phyloP scores from a whole-genome alignment of 2,113 vertebrate species.

The Bambusicola thoracicus region DNA sequence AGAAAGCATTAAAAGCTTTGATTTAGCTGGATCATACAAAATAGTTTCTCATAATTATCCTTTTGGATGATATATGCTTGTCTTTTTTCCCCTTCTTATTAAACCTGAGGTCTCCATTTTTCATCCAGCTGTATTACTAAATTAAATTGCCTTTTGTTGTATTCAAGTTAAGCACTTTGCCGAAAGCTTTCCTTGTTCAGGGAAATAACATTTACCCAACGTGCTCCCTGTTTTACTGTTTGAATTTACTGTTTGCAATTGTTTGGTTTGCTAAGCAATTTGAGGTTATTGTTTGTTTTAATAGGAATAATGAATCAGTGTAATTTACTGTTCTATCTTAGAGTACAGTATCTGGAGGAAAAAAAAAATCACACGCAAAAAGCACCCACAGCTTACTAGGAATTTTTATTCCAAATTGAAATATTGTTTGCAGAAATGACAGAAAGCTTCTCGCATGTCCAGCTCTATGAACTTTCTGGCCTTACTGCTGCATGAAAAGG shows the following conservation, averaged over 20 bases:
- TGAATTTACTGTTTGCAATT: slow-evolving; percentile 79
- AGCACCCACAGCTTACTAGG: not conserved
- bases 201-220: slow-evolving; percentile 80
- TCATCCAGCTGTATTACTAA: slow-evolving; percentile 86
- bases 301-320: slow-evolving; percentile 83
- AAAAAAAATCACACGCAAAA: not conserved
- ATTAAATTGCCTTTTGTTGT: slow-evolving; percentile 88
- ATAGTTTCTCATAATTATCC: slow-evolving; percentile 90
- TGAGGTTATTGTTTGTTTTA: slow-evolving; percentile 80
- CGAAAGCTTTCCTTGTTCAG: slow-evolving; percentile 78
- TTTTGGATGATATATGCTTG: slow-evolving; percentile 86
- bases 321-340: slow-evolving; percentile 71
- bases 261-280: slow-evolving; percentile 77
- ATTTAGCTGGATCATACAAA: slow-evolving; percentile 88
- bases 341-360: slow-evolving; percentile 1
- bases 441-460: not conserved
- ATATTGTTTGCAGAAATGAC: slow-evolving; percentile 55
- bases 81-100: slow-evolving; percentile 83
- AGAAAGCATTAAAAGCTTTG: slow-evolving; percentile 89
- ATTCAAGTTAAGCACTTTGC: slow-evolving; percentile 83
- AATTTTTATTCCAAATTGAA: slow-evolving; percentile 59
- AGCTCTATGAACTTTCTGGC: not conserved
- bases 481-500: not conserved
- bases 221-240: slow-evolving; percentile 71
- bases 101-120: slow-evolving; percentile 86